phyloP scores from a whole-genome alignment of 2,113 vertebrate species.

The Vimba vimba region DNA sequence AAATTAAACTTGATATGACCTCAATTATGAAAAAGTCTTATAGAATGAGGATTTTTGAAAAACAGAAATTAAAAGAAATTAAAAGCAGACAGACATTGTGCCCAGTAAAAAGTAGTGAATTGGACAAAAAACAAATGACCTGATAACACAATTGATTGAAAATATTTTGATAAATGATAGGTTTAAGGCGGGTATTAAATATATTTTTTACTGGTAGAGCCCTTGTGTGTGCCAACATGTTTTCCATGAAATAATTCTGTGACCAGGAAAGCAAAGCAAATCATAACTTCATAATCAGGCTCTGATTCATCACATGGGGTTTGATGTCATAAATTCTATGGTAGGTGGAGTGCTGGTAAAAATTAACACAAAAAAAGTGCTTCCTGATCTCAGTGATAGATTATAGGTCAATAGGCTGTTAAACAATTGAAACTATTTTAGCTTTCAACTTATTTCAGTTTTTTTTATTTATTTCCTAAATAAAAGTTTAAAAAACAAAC shows the following conservation, averaged over 20 bases:
- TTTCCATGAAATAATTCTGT: background rate
- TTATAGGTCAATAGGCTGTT: background rate
- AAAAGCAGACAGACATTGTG: background rate
- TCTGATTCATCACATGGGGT: background rate
- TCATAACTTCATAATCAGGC: background rate
- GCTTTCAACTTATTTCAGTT: too few species aligned
- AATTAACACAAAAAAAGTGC: too few species aligned
- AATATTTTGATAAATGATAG: background rate
- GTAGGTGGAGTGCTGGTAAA: background rate
- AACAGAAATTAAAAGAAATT: background rate
- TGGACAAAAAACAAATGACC: too few species aligned
- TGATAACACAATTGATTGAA: too few species aligned
- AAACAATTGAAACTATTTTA: conserved; percentile 1
- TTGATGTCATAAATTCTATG: background rate
- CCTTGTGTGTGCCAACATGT: background rate
- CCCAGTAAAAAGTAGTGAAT: background rate
- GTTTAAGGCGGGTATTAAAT: background rate
- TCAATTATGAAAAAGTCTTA: background rate
- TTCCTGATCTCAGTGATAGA: conserved; percentile 20
- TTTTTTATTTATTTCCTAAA: too few species aligned
- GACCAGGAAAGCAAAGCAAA: background rate
- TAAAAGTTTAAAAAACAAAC: too few species aligned
- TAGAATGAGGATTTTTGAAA: background rate
- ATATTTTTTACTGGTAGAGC: background rate
- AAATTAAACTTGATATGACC: background rate